Percentiles rank a stretch among this genome's conserved stretches.
Evolutionary conservation across 2,888 invertebrate genomes (phyloP).

Genomic region (Syritta pipiens): DNA sequence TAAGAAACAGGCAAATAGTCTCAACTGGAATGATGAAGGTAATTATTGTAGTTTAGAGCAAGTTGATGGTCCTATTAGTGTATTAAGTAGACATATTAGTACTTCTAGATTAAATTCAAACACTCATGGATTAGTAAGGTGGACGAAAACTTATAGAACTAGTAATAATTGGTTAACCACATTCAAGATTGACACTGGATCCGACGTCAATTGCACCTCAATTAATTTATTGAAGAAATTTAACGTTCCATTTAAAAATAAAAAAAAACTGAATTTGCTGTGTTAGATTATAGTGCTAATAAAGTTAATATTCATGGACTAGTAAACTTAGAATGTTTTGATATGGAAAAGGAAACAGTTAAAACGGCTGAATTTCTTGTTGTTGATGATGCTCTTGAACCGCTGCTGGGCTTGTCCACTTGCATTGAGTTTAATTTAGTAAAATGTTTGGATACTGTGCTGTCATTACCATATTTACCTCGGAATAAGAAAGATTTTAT

Average conservation of each 20-base stretch:
- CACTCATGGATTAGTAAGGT: conserved; percentile 5
- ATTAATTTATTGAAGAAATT: conserved; percentile 25
- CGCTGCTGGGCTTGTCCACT: conserved; percentile 13
- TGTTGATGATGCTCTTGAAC: conserved; percentile 12
- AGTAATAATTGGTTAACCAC: not conserved
- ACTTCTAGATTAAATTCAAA: conserved; percentile 22
- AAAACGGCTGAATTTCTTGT: conserved; percentile 24
- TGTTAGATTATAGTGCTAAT: conserved; percentile 57
- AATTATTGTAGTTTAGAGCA: conserved; percentile 9
- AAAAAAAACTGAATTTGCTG: conserved; percentile 36
- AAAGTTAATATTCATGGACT: conserved; percentile 40
- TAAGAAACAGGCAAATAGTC: conserved; percentile 7
- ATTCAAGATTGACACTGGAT: conserved; percentile 29
- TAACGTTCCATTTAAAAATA: conserved; percentile 24
- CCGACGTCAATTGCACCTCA: conserved; percentile 31
- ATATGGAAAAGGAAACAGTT: not conserved
- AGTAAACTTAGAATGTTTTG: conserved; percentile 14
- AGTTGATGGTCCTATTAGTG: conserved; percentile 19
- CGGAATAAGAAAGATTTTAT: no score
- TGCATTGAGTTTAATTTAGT: conserved; percentile 23
- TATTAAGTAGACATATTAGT: conserved; percentile 26
- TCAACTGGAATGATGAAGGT: conserved; percentile 28
- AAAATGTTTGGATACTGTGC: conserved; percentile 11
- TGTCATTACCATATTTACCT: not conserved
- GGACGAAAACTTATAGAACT: not conserved